Base-by-base conservation (phyloP, 2,113 vertebrate species). In the Corapipo altera region DNA sequence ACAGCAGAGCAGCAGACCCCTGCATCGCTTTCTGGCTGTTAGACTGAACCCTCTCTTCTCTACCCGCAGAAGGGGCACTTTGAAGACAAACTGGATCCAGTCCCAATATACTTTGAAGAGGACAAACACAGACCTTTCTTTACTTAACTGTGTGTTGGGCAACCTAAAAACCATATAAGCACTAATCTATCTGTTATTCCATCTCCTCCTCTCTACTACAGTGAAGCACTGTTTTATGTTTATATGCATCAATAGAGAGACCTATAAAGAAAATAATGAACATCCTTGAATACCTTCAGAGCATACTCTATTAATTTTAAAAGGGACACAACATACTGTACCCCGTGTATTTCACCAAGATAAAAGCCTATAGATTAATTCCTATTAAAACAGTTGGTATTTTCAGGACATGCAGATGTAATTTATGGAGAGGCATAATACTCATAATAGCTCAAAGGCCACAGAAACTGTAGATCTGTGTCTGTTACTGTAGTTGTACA, bases 401-500 rank as follows among this genome's bases (percentile, higher is more conserved):
- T 97, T 97, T 97, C 87, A 95, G 92, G 89, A 73, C 88, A 82
- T 66, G 95, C 91, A 94, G 93, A 92, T 96, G 85, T 95, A 91
- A 94, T 96, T 97, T 96, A 97, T 92, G 92, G 91, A 93, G 86
- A 96, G 88, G 91, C 94, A 96, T 72, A 97, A 97, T 95, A 88
- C 93, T 94, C 94, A 92, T 95, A 97, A 94, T 93, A 88, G 95
- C 83, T 89, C 81, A 92, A 91, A 96, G 91, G 91, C 95, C 95
- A 96, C 93, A 96, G 95, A 97, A 97, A 96, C 94, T 93, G 93
- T 96, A 96, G 96, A 91, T 97, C 97, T 97, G 97, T 98, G 98
- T 97, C 97, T 98, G 97, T 93, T 96, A 97, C 96, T 97, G 74
- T 97, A 97, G 97, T 98, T 97, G 95, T 96, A 96, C 93, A 88